Percentiles rank a stretch among this genome's conserved stretches.
These are phyloP conservation scores for Malurus elegans DNA, from an alignment of 2,113 vertebrate genomes.

Conservation along the genomic window DNA sequence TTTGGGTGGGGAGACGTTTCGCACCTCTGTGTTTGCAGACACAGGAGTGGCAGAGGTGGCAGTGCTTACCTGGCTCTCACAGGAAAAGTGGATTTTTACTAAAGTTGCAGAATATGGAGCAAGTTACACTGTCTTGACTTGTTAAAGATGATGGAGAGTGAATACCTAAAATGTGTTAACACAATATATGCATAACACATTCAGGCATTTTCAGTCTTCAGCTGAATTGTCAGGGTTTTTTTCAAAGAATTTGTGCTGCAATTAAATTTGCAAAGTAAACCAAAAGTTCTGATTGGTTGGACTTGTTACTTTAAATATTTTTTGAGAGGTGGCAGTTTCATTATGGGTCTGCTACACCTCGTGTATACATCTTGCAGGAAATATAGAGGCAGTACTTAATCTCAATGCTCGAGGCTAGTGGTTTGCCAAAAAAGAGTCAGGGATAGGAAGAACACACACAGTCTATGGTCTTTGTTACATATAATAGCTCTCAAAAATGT, in stretches of 20 bases:
- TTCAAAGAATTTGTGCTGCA: neutral
- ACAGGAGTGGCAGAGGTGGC: neutral
- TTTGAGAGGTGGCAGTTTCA: neutral
- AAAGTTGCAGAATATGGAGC: neutral
- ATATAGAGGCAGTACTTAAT: neutral
- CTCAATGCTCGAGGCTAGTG: neutral
- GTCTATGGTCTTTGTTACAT: neutral
- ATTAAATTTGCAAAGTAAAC: neutral
- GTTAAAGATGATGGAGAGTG: neutral
- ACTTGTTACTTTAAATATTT: neutral
- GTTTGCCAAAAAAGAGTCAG: neutral
- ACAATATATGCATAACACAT: neutral
- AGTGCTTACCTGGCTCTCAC: neutral
- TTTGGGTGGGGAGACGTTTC: neutral
- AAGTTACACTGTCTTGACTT: neutral
- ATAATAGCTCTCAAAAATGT: neutral
- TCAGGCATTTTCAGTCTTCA: neutral
- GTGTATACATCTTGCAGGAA: neutral
- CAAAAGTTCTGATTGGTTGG: neutral
- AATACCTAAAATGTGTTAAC: neutral
- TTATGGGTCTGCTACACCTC: neutral
- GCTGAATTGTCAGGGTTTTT: neutral
- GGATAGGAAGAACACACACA: neutral
- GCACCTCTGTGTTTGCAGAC: neutral
- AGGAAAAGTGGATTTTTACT: neutral